These are phyloP conservation scores for Stichodactyla helianthus DNA, from an alignment of 64 coral and sea anemone species.

Conservation along the genomic window DNA sequence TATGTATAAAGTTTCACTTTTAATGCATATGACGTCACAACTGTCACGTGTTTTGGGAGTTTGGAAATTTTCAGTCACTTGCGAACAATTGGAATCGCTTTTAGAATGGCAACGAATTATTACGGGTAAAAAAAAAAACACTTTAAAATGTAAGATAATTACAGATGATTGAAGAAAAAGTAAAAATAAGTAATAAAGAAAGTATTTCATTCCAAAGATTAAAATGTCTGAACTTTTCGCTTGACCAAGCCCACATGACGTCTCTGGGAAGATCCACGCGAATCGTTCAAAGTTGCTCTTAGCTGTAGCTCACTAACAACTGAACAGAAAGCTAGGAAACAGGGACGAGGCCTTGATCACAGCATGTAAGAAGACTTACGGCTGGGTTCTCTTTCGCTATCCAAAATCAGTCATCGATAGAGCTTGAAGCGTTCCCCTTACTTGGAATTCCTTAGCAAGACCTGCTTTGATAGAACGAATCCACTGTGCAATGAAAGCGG, in stretches of 20 bases:
- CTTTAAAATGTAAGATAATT: not conserved
- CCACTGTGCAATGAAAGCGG: not conserved
- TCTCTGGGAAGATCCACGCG: not conserved
- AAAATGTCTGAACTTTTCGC: constrained; percentile 10
- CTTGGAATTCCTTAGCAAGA: not conserved
- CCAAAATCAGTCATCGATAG: not conserved
- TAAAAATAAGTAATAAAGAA: not conserved
- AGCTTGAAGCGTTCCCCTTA: not conserved
- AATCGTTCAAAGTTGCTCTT: not conserved
- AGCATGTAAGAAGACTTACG: constrained; percentile 1
- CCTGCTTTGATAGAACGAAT: not conserved
- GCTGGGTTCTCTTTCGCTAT: not conserved
- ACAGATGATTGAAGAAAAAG: not conserved
- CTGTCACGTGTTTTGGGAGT: no score
- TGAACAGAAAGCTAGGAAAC: constrained; percentile 11
- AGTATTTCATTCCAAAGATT: not conserved
- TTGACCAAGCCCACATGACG: not conserved
- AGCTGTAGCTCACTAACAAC: not conserved
- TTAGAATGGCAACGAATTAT: no score
- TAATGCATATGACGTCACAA: not conserved
- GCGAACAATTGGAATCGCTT: no score
- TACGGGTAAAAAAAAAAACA: not conserved
- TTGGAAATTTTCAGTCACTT: not conserved
- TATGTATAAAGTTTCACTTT: not conserved
- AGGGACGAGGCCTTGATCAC: constrained; percentile 4